Evolutionary conservation across 2,113 vertebrate species (phyloP).

Genomic region (Megaceryle torquata): DNA sequence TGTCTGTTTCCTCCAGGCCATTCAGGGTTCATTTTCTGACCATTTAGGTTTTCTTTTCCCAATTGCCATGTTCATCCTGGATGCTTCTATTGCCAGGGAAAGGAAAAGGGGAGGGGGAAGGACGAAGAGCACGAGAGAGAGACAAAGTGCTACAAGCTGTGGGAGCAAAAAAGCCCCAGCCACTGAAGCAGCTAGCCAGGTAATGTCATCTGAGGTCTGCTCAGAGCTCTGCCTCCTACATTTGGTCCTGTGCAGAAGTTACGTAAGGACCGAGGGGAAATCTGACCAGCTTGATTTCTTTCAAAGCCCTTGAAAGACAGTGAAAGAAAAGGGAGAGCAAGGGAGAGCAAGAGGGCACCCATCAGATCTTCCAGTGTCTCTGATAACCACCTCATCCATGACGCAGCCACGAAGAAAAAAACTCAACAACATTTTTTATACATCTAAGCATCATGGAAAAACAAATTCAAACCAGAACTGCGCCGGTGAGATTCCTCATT

Average conservation of each 20-base stretch:
- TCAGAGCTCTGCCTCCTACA: neutral
- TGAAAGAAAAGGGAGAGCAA: neutral
- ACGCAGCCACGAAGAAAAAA: neutral
- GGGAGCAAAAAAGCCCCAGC: neutral
- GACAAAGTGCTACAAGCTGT: neutral
- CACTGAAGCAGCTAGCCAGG: neutral
- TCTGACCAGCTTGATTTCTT: neutral
- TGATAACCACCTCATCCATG: neutral
- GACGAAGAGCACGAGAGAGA: neutral
- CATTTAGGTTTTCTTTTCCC: no score
- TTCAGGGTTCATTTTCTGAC: neutral
- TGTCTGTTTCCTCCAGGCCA: neutral
- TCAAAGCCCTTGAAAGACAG: conserved; percentile 11
- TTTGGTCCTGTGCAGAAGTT: neutral
- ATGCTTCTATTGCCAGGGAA: neutral
- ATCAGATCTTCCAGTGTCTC: neutral
- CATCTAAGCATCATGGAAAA: neutral
- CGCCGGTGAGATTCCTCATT: neutral
- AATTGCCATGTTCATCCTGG: neutral
- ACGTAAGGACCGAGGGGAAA: neutral
- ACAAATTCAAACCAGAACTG: neutral
- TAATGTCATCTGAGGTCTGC: neutral
- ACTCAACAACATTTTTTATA: neutral
- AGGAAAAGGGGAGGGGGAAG: neutral
- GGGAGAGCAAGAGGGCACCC: neutral